These are phyloP conservation scores for Dilophus febrilis DNA, from an alignment of 2,888 invertebrate species.

Conservation along the genomic window DNA sequence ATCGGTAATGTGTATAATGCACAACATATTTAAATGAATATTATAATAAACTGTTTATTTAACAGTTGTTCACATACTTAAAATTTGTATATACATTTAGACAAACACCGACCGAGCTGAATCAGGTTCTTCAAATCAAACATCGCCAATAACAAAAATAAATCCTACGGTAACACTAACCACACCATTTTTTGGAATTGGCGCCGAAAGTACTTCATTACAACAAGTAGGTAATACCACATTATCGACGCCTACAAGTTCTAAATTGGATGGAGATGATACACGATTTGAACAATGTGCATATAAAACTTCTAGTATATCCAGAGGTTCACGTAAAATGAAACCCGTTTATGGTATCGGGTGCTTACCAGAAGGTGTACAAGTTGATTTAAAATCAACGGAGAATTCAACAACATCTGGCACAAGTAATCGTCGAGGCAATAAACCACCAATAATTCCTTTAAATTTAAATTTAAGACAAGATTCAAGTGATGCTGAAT, in stretches of 20 bases:
- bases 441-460: conserved; percentile 26
- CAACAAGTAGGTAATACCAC: too few relatives aligned
- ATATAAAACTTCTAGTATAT: background rate
- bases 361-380: conserved; percentile 26
- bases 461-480: conserved; percentile 22
- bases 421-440: conserved; percentile 14
- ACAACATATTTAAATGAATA: too few relatives aligned
- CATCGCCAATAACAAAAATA: conserved; percentile 8
- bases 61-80: too few relatives aligned
- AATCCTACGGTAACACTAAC: conserved; percentile 3
- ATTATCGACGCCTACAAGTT: too few relatives aligned
- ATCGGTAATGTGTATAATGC: too few relatives aligned
- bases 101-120: conserved; percentile 5
- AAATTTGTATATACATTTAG: too few relatives aligned
- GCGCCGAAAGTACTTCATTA: too few relatives aligned
- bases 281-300: conserved; percentile 5
- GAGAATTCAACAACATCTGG: too few relatives aligned
- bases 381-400: conserved; percentile 20
- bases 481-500: conserved; percentile 26
- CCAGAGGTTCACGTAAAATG: conserved; percentile 12
- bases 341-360: conserved; percentile 22
- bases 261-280: conserved; percentile 7
- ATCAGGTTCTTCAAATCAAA: conserved; percentile 5
- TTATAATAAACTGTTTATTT: too few relatives aligned
- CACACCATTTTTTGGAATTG: conserved; percentile 1